Percentiles rank a stretch among this genome's conserved stretches.
These are phyloP conservation scores for Axis porcinus DNA, from an alignment of 2,113 vertebrate genomes.

Conservation along the genomic window DNA sequence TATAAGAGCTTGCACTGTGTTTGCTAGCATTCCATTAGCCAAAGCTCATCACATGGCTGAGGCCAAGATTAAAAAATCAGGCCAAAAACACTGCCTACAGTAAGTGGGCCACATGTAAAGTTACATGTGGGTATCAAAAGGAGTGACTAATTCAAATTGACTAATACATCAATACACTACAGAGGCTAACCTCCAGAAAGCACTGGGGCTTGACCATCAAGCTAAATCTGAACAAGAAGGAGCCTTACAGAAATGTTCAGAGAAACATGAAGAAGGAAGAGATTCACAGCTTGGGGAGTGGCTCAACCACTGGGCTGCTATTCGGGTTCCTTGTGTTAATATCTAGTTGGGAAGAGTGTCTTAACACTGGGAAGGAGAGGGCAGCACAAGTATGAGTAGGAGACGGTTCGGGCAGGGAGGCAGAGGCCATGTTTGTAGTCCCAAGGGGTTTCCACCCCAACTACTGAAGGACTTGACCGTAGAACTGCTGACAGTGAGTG, in stretches of 20 bases:
- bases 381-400: neutral
- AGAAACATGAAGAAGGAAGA: neutral
- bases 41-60: neutral
- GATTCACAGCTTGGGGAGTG: neutral
- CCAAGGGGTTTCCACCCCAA: neutral
- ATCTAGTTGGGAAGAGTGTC: neutral
- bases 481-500: neutral
- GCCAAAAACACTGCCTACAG: neutral
- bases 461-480: neutral
- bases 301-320: neutral
- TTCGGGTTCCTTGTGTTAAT: neutral
- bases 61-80: neutral
- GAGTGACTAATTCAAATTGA: neutral
- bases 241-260: neutral
- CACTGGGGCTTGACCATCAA: neutral
- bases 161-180: neutral
- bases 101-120: neutral
- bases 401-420: neutral
- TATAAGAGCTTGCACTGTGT: neutral
- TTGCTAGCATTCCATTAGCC: neutral
- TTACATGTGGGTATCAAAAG: neutral
- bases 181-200: neutral
- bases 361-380: neutral
- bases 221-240: neutral
- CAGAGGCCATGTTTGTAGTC: neutral